phyloP scores from a whole-genome alignment of 2,797 vertebrate species.

The Neosilurus mollespiculum region DNA sequence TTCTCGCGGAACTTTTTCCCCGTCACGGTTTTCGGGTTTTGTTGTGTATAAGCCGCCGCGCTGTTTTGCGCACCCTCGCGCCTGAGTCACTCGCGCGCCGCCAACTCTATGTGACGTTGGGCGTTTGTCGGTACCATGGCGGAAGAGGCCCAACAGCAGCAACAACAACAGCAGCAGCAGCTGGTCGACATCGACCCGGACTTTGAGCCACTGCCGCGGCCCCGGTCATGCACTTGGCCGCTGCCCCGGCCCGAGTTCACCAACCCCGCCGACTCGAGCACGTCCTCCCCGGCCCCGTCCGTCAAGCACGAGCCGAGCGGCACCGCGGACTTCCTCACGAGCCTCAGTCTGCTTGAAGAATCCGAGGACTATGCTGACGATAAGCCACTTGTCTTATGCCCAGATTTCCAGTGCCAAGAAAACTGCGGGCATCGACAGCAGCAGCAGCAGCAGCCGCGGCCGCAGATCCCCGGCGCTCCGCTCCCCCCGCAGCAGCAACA shows the following conservation, averaged over 20 bases:
- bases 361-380: slow-evolving; percentile 82
- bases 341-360: slow-evolving; percentile 87
- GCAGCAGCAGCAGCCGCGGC: slow-evolving; percentile 66
- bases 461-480: slow-evolving; percentile 69
- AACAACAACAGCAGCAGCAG: slow-evolving; percentile 78
- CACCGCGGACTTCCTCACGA: slow-evolving; percentile 82
- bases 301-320: slow-evolving; percentile 79
- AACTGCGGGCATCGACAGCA: slow-evolving; percentile 74
- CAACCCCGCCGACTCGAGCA: slow-evolving; percentile 85
- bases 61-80: slow-evolving; percentile 26
- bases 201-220: slow-evolving; percentile 91
- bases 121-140: slow-evolving; percentile 72
- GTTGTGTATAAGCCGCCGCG: slow-evolving; percentile 39
- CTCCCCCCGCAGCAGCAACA: slow-evolving; percentile 66
- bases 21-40: slow-evolving; percentile 34
- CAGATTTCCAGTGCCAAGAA: slow-evolving; percentile 84
- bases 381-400: slow-evolving; percentile 76
- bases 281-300: slow-evolving; percentile 86
- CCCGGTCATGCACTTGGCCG: slow-evolving; percentile 96
- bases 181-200: slow-evolving; percentile 95
- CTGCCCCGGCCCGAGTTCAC: slow-evolving; percentile 90
- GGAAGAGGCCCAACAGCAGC: slow-evolving; percentile 83
- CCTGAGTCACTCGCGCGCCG: slow-evolving; percentile 45
- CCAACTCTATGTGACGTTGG: slow-evolving; percentile 68
- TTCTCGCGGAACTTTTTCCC: slow-evolving; percentile 59